Evolutionary conservation across 64 coral and sea anemone species (phyloP).

Genomic region (Anthopleura sola): DNA sequence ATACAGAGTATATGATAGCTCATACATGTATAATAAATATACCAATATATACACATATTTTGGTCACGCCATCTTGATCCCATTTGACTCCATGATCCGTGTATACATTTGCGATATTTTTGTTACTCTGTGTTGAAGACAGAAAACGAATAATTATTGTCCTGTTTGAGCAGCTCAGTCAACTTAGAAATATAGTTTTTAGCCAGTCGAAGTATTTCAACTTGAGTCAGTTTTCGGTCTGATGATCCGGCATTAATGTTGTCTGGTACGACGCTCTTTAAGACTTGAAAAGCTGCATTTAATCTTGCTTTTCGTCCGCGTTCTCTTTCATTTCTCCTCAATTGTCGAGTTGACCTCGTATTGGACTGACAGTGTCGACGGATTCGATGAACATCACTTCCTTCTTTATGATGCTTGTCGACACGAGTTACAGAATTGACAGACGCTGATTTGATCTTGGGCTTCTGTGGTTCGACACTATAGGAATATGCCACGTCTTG

Average conservation of each 20-base stretch:
- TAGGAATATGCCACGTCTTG: background rate
- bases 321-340: constrained; percentile 88
- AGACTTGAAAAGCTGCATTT: constrained; percentile 95
- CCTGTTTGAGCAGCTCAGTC: constrained; percentile 71
- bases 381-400: constrained; percentile 20
- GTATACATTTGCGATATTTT: background rate
- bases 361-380: constrained; percentile 27
- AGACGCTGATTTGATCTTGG: background rate
- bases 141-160: constrained; percentile 47
- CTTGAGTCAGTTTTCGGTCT: constrained; percentile 94
- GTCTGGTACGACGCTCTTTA: constrained; percentile 82
- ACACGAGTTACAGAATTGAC: background rate
- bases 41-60: background rate
- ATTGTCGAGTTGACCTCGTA: constrained; percentile 73
- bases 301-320: constrained; percentile 82
- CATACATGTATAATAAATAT: background rate
- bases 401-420: constrained; percentile 36
- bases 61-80: background rate
- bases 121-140: constrained; percentile 37
- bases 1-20: background rate
- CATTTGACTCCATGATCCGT: background rate
- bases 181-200: constrained; percentile 96
- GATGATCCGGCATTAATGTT: constrained; percentile 45
- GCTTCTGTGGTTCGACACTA: background rate
- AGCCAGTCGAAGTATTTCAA: constrained; percentile 92